These are phyloP conservation scores for Selenia dentaria DNA, from an alignment of 2,888 invertebrate species.

Conservation along the genomic window DNA sequence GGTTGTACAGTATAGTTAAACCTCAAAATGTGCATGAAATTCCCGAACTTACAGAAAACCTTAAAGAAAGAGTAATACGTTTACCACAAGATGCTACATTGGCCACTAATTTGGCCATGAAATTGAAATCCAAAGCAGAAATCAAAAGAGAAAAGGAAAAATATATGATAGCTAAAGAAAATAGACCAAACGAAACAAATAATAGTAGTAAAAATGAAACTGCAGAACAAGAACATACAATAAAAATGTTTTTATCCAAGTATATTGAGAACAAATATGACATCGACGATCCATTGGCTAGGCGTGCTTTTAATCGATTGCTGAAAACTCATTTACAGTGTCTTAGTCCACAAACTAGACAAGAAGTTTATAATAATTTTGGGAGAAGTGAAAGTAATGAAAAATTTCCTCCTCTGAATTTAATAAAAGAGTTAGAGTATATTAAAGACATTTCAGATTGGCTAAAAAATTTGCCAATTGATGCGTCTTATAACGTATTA, in stretches of 20 bases:
- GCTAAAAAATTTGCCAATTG: constrained; percentile 56
- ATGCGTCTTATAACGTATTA: constrained; percentile 42
- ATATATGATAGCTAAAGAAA: constrained; percentile 8
- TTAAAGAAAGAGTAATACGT: constrained; percentile 43
- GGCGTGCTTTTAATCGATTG: constrained; percentile 48
- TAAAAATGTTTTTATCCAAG: constrained; percentile 52
- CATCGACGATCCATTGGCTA: constrained; percentile 49
- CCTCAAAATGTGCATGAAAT: constrained; percentile 40
- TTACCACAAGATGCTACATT: constrained; percentile 48
- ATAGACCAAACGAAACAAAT: not conserved
- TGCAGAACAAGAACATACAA: constrained; percentile 42
- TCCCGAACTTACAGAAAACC: constrained; percentile 37
- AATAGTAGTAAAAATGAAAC: constrained; percentile 12
- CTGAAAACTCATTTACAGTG: constrained; percentile 52
- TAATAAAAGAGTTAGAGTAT: constrained; percentile 53
- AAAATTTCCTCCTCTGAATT: constrained; percentile 36
- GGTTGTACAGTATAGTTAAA: constrained; percentile 45
- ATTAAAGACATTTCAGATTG: constrained; percentile 61
- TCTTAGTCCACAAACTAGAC: constrained; percentile 41
- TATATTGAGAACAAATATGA: constrained; percentile 55
- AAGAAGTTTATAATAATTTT: constrained; percentile 45
- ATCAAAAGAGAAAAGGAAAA: constrained; percentile 11
- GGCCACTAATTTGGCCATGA: constrained; percentile 27
- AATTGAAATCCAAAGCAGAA: constrained; percentile 28
- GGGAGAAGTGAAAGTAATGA: constrained; percentile 30